Evolutionary conservation across 1,140 invertebrate genomes (phyloP).

Genomic region (Drosophila ambigua): DNA sequence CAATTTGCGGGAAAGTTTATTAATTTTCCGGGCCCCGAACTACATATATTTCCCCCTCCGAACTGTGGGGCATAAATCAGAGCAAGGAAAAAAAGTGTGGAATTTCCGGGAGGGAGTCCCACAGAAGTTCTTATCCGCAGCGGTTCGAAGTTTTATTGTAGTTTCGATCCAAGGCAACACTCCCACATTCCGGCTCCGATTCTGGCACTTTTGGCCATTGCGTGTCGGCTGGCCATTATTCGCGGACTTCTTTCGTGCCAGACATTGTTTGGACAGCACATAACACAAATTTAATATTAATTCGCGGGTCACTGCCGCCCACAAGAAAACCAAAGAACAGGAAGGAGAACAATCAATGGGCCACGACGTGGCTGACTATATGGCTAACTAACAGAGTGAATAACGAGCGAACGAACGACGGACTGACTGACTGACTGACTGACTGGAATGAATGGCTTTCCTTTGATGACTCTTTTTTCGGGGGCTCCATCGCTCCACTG

Average conservation of each 20-base stretch:
- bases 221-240: slow-evolving; percentile 68
- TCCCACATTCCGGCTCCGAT: background rate
- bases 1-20: slow-evolving; percentile 69
- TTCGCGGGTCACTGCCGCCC: slow-evolving; percentile 47
- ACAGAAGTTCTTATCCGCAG: too few relatives aligned
- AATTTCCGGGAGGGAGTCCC: background rate
- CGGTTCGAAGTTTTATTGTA: background rate
- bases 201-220: slow-evolving; percentile 46
- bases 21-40: slow-evolving; percentile 59
- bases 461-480: slow-evolving; percentile 59
- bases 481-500: slow-evolving; percentile 10
- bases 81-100: slow-evolving; percentile 4
- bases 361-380: slow-evolving; percentile 10
- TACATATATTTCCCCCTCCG: slow-evolving; percentile 20
- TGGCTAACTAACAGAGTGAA: slow-evolving; percentile 47
- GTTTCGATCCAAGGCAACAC: slow-evolving; percentile 23
- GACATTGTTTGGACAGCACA: slow-evolving; percentile 51
- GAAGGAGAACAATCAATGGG: slow-evolving; percentile 40
- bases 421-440: slow-evolving; percentile 29
- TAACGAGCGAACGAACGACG: slow-evolving; percentile 37
- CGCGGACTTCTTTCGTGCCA: slow-evolving; percentile 31
- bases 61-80: slow-evolving; percentile 60
- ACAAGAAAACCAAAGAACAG: slow-evolving; percentile 24
- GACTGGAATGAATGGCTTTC: slow-evolving; percentile 44
- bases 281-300: slow-evolving; percentile 70